Base-by-base conservation (phyloP, 2,888 invertebrate species). In the Mythimna pallens region DNA sequence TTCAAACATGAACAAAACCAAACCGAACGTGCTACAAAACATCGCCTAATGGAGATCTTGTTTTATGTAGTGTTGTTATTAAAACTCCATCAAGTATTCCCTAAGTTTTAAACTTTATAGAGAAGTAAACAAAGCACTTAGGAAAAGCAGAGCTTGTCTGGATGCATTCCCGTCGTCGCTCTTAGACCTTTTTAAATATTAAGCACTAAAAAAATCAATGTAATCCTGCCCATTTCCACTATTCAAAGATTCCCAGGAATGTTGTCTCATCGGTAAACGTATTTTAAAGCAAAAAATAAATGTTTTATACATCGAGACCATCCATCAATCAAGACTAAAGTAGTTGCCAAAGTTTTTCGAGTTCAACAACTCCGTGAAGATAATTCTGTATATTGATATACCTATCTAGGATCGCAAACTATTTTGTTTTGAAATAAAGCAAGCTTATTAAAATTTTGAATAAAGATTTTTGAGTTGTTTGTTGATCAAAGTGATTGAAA, bases 401-500 rank as follows among this genome's bases (percentile, higher is more conserved):
- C 64, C 43, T 70, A 70, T 64, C 52, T 57, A 34, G 30, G 67
- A 59, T 61, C 66, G 64, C 52, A 65, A 85, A 82, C 65, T 76
- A 76, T 83, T 82, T 68, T 57, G 63, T 67, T 83, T 69, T 43
- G 20, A 64, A 72, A 74, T 57, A 78, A 65, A 74, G n/a, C 63
- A 43, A 75, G 52, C 34, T 81, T 73, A 71, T 85, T 78, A 65
- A 72, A 81, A 78, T 66, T 79, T 69, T n/a, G 25, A 34, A 54
- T 68, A 69, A 73, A 76, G 50, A 73, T 76, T 70, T 58, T 78
- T 22, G 47, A 40, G 54, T 57, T 77, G 63, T 75, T 77, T 82
- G 52, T 55, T 73, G 73, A 72, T 79, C 69, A 78, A 78, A 80
- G 73, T 81, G 73, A 84, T 84, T 78, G 72, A 78, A 77, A 73